phyloP scores from a whole-genome alignment of 2,797 vertebrate species.

The Rhinophrynus dorsalis region DNA sequence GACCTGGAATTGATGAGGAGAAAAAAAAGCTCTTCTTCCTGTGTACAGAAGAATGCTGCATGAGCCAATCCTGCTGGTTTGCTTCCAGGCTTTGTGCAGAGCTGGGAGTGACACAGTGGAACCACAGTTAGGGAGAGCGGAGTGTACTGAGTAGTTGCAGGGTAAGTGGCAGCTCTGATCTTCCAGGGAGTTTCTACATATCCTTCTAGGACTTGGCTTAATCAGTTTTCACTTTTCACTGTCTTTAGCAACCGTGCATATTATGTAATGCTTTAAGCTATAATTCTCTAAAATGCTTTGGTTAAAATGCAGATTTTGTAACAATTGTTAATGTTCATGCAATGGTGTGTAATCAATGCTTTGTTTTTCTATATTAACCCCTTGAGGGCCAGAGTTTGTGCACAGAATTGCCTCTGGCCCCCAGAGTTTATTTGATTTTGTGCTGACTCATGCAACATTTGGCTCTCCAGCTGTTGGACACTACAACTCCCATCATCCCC shows the following conservation, averaged over 20 bases:
- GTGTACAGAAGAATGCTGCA: not conserved
- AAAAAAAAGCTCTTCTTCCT: conserved; percentile 5
- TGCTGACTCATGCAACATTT: no score
- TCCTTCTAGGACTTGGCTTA: not conserved
- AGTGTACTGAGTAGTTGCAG: not conserved
- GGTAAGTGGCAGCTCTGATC: not conserved
- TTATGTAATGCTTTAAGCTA: no score
- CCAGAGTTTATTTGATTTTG: no score
- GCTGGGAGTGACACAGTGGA: conserved; percentile 12
- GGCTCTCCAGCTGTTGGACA: no score
- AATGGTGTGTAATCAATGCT: no score
- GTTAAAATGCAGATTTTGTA: no score
- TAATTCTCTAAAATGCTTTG: no score
- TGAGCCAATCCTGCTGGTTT: not conserved
- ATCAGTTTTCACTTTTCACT: not conserved
- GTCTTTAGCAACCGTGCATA: not conserved
- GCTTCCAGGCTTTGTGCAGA: not conserved
- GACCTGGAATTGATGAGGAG: conserved; percentile 13
- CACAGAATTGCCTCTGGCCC: no score
- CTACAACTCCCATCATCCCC: no score
- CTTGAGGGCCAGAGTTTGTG: no score
- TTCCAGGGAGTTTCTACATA: not conserved
- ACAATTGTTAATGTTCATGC: no score
- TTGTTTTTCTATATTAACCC: no score
- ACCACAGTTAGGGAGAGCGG: not conserved